These are phyloP conservation scores for Mamestra brassicae DNA, from an alignment of 2,888 invertebrate genomes.

Conservation along the genomic window DNA sequence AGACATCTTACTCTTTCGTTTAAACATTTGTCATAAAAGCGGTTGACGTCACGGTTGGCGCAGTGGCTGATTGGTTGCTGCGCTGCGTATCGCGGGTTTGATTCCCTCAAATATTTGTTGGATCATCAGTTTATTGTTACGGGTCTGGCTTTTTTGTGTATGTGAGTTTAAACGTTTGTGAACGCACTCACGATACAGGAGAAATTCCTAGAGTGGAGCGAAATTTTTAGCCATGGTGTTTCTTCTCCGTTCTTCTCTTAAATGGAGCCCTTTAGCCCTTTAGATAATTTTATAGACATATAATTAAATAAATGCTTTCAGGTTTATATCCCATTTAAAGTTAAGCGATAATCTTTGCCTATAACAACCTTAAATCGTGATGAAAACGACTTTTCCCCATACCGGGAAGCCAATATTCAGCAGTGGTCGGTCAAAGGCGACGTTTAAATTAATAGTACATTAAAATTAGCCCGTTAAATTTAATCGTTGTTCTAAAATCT, in stretches of 20 bases:
- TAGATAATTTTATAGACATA: background rate
- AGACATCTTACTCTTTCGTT: too few relatives aligned
- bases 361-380: background rate
- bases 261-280: background rate
- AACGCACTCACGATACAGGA: too few relatives aligned
- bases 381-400: background rate
- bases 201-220: too few relatives aligned
- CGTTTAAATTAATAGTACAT: background rate
- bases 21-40: too few relatives aligned
- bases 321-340: background rate
- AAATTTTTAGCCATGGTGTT: background rate
- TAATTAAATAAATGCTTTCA: background rate
- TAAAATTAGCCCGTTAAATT: conserved; percentile 3
- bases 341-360: background rate
- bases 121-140: too few relatives aligned
- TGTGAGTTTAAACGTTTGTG: too few relatives aligned
- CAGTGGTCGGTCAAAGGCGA: too few relatives aligned
- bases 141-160: too few relatives aligned
- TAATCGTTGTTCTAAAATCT: conserved; percentile 22
- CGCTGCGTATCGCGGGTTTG: too few relatives aligned
- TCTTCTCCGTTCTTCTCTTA: background rate
- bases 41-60: too few relatives aligned
- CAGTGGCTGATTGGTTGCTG: too few relatives aligned
- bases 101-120: too few relatives aligned
- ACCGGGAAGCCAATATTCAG: background rate